These are phyloP conservation scores for Sebastolobus altivelis DNA, from an alignment of 2,797 vertebrate genomes.

Conservation along the genomic window DNA sequence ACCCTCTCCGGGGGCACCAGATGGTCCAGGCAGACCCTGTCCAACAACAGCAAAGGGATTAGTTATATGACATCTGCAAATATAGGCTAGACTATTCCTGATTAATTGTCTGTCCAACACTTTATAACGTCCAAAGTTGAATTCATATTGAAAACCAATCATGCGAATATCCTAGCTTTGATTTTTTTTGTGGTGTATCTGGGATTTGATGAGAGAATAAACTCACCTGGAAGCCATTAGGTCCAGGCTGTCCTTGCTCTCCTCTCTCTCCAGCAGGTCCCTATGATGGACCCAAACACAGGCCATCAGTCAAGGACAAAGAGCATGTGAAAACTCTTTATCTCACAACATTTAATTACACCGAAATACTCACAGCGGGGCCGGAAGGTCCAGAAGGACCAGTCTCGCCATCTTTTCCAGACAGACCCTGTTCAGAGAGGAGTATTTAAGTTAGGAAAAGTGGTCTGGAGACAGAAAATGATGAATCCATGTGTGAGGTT, in stretches of 20 bases:
- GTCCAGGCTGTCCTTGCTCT: conserved; percentile 95
- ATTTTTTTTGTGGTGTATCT: conserved; percentile 5
- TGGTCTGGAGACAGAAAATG: not conserved
- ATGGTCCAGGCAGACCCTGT: conserved; percentile 93
- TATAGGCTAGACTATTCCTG: not conserved
- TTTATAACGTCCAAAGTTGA: not conserved
- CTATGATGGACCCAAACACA: conserved; percentile 75
- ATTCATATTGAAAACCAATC: not conserved
- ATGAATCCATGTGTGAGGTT: not conserved
- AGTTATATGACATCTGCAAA: conserved; percentile 20
- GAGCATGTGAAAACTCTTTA: not conserved
- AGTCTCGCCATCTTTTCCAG: conserved; percentile 98
- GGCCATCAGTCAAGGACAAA: conserved; percentile 18
- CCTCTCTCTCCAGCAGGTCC: conserved; percentile 95
- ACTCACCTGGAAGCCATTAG: conserved; percentile 91
- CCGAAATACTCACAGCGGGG: conserved; percentile 89
- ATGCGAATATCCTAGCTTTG: not conserved
- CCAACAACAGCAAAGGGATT: conserved; percentile 44
- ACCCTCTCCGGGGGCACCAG: conserved; percentile 91
- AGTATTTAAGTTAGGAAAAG: conserved; percentile 16
- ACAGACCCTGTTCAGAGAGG: conserved; percentile 76
- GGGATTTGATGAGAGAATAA: conserved; percentile 20
- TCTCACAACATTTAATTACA: not conserved
- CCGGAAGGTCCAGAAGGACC: conserved; percentile 91
- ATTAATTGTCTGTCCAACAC: not conserved